These are phyloP conservation scores for Hydrophis major DNA, from an alignment of 2,797 vertebrate species.

Conservation along the genomic window DNA sequence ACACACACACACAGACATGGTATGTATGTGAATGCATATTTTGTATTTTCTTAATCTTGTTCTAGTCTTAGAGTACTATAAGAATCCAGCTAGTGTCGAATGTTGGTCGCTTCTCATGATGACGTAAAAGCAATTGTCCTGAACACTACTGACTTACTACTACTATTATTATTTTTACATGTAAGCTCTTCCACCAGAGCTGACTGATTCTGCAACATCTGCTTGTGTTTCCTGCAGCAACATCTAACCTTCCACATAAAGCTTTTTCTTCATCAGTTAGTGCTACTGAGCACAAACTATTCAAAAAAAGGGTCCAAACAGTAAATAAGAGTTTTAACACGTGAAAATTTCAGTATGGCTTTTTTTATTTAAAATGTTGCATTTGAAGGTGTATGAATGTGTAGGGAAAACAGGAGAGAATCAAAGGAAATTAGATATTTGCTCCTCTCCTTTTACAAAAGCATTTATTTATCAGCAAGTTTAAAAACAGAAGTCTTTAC, in stretches of 20 bases:
- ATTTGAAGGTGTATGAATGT: background rate
- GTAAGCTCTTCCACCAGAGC: background rate
- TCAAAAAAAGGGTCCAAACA: background rate
- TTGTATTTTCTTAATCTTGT: background rate
- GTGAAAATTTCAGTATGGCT: background rate
- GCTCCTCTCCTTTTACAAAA: constrained; percentile 40
- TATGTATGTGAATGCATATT: background rate
- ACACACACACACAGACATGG: too few relatives aligned
- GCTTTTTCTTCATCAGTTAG: background rate
- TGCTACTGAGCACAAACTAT: background rate
- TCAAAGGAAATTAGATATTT: background rate
- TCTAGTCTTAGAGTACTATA: background rate
- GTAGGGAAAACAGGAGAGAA: background rate
- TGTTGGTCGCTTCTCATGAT: background rate
- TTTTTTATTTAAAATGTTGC: background rate
- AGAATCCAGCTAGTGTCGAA: background rate
- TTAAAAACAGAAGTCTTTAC: constrained; percentile 47
- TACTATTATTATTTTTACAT: background rate
- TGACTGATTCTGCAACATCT: background rate
- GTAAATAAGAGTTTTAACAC: background rate
- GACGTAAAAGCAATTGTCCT: background rate
- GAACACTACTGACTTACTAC: background rate
- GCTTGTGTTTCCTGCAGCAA: background rate
- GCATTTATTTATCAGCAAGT: constrained; percentile 30
- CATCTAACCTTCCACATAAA: background rate